Evolutionary conservation across 2,797 vertebrate species (phyloP).

Genomic region (Sarcophilus harrisii): DNA sequence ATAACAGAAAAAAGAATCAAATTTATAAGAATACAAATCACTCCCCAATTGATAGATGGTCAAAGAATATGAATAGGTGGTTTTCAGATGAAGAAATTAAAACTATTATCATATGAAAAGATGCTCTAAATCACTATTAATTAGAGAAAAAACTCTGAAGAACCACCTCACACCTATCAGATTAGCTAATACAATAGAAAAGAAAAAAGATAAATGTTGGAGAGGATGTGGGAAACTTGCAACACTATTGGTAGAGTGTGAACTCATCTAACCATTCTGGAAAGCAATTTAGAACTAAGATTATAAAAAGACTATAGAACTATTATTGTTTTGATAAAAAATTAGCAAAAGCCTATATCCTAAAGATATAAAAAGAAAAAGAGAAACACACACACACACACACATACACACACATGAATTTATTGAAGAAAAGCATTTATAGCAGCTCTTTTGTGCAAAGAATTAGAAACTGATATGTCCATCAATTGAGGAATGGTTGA

Average conservation of each 20-base stretch:
- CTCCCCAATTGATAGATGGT: not conserved
- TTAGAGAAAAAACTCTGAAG: not conserved
- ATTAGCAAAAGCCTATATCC: not conserved
- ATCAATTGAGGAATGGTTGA: not conserved
- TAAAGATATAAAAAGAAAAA: not conserved
- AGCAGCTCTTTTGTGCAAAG: not conserved
- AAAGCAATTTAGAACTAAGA: not conserved
- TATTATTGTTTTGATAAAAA: not conserved
- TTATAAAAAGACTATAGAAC: not conserved
- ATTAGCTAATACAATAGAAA: not conserved
- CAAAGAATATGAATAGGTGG: not conserved
- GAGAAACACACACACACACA: no score
- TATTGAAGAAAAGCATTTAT: not conserved
- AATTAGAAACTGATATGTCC: not conserved
- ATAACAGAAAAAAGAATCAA: not conserved
- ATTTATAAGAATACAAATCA: not conserved
- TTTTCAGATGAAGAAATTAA: not conserved
- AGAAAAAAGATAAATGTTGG: not conserved
- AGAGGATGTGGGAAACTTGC: not conserved
- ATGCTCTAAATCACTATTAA: not conserved
- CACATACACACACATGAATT: no score
- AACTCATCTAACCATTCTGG: not conserved
- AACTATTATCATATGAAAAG: not conserved
- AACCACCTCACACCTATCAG: not conserved
- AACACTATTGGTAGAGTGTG: not conserved